phyloP scores from a whole-genome alignment of 2,113 vertebrate species.

The Copsychus sechellarum region DNA sequence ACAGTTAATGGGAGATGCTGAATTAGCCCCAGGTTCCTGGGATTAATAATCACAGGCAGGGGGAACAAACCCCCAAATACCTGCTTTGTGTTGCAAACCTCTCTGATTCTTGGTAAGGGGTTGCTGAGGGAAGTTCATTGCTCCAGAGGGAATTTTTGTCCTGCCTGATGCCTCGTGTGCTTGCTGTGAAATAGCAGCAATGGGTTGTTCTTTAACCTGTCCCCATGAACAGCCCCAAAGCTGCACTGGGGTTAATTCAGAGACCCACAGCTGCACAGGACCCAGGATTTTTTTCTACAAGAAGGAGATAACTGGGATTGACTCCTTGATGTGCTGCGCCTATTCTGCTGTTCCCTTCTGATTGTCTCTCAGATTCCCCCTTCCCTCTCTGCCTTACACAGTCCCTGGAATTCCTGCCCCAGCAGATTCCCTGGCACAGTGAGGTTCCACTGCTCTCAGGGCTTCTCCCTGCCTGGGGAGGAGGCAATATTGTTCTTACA shows the following conservation, averaged over 20 bases:
- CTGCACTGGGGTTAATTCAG: background rate
- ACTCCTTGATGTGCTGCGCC: background rate
- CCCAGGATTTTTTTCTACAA: accelerated
- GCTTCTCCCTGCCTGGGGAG: background rate
- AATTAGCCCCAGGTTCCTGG: background rate
- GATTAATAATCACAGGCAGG: accelerated
- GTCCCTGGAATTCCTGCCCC: background rate
- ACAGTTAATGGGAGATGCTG: background rate
- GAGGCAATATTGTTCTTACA: accelerated
- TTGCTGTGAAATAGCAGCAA: background rate
- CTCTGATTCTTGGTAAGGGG: background rate
- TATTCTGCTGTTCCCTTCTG: background rate
- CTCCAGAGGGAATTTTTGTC: background rate
- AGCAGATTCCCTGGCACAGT: background rate
- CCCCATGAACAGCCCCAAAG: background rate
- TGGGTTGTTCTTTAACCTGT: background rate
- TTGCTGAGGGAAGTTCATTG: background rate
- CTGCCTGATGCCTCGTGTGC: background rate
- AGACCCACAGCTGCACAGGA: background rate
- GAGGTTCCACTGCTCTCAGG: background rate
- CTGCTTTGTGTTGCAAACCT: background rate
- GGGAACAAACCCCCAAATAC: accelerated
- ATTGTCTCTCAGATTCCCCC: background rate
- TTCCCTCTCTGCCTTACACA: background rate
- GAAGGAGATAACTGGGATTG: background rate